phyloP scores from a whole-genome alignment of 2,888 invertebrate species.

The Pantelozetes paolii region DNA sequence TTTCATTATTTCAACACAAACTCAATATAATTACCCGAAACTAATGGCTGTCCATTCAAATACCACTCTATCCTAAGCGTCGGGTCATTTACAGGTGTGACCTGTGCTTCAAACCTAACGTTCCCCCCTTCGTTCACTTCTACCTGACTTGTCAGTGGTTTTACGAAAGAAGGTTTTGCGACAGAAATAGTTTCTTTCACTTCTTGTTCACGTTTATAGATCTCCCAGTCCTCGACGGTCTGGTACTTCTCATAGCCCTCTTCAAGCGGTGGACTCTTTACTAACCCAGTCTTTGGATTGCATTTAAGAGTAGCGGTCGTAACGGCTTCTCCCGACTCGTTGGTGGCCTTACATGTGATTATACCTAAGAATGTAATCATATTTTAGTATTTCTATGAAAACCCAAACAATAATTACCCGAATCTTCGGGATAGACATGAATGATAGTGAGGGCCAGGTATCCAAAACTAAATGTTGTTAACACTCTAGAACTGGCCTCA shows the following conservation, averaged over 20 bases:
- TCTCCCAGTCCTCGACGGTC: slow-evolving; percentile 71
- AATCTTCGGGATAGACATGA: slow-evolving; percentile 91
- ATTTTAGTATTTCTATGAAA: neutral
- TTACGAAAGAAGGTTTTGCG: slow-evolving; percentile 33
- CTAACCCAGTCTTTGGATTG: slow-evolving; percentile 54
- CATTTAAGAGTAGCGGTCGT: slow-evolving; percentile 86
- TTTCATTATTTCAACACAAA: neutral
- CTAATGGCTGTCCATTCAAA: slow-evolving; percentile 76
- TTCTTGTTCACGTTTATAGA: slow-evolving; percentile 65
- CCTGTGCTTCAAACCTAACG: slow-evolving; percentile 87
- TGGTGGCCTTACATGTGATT: slow-evolving; percentile 80
- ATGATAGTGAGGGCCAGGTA: slow-evolving; percentile 90
- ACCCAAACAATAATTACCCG: slow-evolving; percentile 62
- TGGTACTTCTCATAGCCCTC: slow-evolving; percentile 84
- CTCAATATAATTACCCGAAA: slow-evolving; percentile 65
- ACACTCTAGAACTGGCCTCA: slow-evolving; percentile 89
- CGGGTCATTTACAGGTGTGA: slow-evolving; percentile 85
- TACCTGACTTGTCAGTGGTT: slow-evolving; percentile 77
- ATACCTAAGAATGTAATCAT: neutral
- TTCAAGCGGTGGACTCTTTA: slow-evolving; percentile 26
- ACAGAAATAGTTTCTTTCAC: slow-evolving; percentile 66
- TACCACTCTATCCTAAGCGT: slow-evolving; percentile 89
- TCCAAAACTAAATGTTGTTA: slow-evolving; percentile 92
- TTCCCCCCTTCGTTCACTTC: slow-evolving; percentile 83
- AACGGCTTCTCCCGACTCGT: slow-evolving; percentile 88